A percentile compares a stretch with the other conserved stretches of the same genome.
phyloP scores from a whole-genome alignment of 1,140 invertebrate genomes.

The Pseudachorutes palmiensis region DNA sequence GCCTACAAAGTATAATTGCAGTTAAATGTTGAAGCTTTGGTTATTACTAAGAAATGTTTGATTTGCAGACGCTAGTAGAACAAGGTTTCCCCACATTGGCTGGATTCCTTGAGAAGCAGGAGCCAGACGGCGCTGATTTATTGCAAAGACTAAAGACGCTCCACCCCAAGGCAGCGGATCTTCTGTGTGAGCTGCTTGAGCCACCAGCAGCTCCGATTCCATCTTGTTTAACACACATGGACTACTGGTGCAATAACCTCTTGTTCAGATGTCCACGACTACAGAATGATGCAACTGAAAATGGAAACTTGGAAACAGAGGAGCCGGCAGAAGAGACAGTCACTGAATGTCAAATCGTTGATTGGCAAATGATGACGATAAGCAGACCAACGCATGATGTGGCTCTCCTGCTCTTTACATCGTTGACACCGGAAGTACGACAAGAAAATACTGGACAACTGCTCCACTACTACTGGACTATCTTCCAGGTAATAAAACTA shows the following conservation, averaged over 20 bases:
- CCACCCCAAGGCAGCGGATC: slow-evolving; percentile 35
- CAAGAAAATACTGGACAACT: slow-evolving; percentile 52
- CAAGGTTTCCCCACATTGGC: slow-evolving; percentile 42
- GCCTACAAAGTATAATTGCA: slow-evolving; percentile 29
- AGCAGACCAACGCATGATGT: slow-evolving; percentile 62
- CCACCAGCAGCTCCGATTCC: slow-evolving; percentile 47
- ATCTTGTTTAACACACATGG: slow-evolving; percentile 58
- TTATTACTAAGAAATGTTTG: no score
- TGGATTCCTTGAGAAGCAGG: slow-evolving; percentile 56
- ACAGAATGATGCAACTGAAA: no score
- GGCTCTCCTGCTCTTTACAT: slow-evolving; percentile 66
- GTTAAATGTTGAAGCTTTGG: slow-evolving; percentile 2
- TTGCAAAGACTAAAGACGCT: slow-evolving; percentile 26
- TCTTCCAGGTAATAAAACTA: slow-evolving; percentile 42
- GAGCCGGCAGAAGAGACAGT: slow-evolving; percentile 19
- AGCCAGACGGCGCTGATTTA: slow-evolving; percentile 33
- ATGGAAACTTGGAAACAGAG: slow-evolving; percentile 3
- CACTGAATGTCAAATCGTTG: slow-evolving; percentile 57
- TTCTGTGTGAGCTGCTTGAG: slow-evolving; percentile 32
- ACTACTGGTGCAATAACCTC: slow-evolving; percentile 75
- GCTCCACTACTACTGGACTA: slow-evolving; percentile 60
- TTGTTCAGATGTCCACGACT: slow-evolving; percentile 53
- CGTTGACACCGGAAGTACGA: slow-evolving; percentile 59
- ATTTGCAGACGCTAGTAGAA: slow-evolving; percentile 36
- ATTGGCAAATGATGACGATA: slow-evolving; percentile 70